Percentiles rank a stretch among this genome's conserved stretches.
Conservation (phyloP, 2,113 vertebrate species). For the Tyrannus savana region DNA sequence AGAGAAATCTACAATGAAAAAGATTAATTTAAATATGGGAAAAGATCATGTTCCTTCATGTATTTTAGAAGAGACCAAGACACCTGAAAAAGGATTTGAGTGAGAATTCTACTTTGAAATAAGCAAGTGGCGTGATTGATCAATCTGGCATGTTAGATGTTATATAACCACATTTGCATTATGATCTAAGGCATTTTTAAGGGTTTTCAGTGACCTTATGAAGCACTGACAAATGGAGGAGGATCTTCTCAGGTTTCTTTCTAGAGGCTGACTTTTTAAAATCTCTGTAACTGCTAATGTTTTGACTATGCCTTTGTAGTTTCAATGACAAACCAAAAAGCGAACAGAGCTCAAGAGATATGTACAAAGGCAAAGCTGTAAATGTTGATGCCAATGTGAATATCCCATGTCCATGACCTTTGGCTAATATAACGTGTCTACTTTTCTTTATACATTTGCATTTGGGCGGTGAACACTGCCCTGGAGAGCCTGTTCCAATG, state of each 20-base stretch:
- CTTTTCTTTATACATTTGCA: not conserved
- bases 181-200: not conserved
- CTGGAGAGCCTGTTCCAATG: not conserved
- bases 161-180: not conserved
- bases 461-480: not conserved
- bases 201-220: not conserved
- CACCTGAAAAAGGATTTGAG: not conserved
- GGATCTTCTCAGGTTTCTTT: not conserved
- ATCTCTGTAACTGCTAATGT: not conserved
- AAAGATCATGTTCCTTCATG: not conserved
- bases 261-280: not conserved
- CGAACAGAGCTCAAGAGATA: not conserved
- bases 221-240: not conserved
- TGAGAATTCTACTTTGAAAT: not conserved
- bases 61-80: not conserved
- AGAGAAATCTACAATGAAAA: not conserved
- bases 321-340: not conserved
- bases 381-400: not conserved
- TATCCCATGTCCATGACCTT: not conserved
- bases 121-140: not conserved
- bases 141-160: not conserved
- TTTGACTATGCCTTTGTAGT: not conserved
- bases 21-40: not conserved
- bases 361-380: not conserved
- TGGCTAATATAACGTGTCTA: not conserved